Conservation (phyloP, 35 echinoderm and acorn worm species). For the Lytechinus pictus region DNA sequence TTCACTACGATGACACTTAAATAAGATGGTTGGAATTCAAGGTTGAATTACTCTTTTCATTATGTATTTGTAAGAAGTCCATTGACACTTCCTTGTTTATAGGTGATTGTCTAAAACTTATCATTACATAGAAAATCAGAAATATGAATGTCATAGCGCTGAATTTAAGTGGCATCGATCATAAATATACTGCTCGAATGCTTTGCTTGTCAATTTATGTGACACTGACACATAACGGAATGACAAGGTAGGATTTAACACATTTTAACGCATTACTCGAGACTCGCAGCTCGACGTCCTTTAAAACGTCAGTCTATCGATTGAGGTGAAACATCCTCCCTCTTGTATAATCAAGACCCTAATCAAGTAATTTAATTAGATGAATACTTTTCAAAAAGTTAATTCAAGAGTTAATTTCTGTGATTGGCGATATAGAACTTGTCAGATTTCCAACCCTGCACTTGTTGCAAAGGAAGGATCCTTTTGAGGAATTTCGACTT, state of each 20-base stretch:
- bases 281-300: neutral
- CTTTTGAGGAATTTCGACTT: neutral
- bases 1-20: too few relatives aligned
- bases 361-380: neutral
- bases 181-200: neutral
- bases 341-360: neutral
- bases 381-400: neutral
- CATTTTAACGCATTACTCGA: neutral
- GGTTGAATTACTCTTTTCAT: too few relatives aligned
- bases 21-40: too few relatives aligned
- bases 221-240: neutral
- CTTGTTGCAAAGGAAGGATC: neutral
- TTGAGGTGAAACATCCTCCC: neutral
- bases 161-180: neutral
- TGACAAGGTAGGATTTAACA: neutral
- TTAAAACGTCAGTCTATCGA: neutral
- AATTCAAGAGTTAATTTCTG: neutral
- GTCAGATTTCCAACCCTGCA: neutral
- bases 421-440: neutral
- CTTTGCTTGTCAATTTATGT: neutral
- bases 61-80: too few relatives aligned
- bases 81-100: too few relatives aligned
- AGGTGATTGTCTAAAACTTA: too few relatives aligned
- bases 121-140: too few relatives aligned
- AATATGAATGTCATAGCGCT: neutral